Conservation (phyloP, 2,888 invertebrate genomes). For the Monoplex corrugatus region DNA sequence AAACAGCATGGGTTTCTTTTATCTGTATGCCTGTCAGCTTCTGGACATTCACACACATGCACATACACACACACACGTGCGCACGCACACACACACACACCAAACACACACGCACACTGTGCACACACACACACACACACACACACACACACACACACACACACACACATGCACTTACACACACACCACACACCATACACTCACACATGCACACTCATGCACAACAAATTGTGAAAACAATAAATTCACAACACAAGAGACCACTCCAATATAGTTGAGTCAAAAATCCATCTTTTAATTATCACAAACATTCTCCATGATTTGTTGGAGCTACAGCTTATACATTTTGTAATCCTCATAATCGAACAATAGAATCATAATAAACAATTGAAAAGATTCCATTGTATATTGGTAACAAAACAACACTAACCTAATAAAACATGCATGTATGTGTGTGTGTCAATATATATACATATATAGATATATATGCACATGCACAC, state of each 20-base stretch:
- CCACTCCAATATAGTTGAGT: too few species aligned
- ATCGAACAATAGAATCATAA: background rate
- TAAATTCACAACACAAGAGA: too few species aligned
- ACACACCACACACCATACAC: background rate
- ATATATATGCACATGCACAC: too few species aligned
- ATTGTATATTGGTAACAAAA: too few species aligned
- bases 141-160: background rate
- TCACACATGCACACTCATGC: slow-evolving; percentile 15
- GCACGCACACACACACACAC: background rate
- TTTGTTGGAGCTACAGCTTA: background rate
- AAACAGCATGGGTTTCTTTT: background rate
- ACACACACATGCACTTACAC: background rate
- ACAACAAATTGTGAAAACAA: too few species aligned
- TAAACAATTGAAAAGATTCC: too few species aligned
- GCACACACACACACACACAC: background rate
- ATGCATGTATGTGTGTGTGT: too few species aligned
- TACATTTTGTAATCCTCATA: background rate
- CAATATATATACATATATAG: too few species aligned
- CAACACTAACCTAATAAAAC: too few species aligned
- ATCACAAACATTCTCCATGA: background rate
- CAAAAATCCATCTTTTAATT: background rate
- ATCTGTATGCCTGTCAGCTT: background rate
- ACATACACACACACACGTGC: background rate
- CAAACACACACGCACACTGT: background rate
- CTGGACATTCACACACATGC: background rate